Percentiles rank a stretch among this genome's conserved stretches.
Conservation (phyloP, 2,888 invertebrate genomes). For the Spatulosminthurus flaviceps region DNA sequence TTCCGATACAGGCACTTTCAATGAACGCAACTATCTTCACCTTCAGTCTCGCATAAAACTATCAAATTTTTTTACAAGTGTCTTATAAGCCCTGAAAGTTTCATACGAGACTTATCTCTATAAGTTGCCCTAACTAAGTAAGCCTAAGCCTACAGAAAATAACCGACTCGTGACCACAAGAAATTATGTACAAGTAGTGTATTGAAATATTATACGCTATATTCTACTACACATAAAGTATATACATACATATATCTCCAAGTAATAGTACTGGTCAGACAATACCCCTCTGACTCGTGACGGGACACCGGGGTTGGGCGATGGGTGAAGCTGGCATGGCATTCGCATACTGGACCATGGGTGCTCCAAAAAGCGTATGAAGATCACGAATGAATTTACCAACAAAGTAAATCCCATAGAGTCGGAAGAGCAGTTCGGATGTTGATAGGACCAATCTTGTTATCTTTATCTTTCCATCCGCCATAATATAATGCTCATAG, state of each 20-base stretch:
- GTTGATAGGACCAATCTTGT: constrained; percentile 49
- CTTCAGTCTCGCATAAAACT: no score
- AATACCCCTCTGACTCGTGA: constrained; percentile 42
- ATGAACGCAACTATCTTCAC: no score
- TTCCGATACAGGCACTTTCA: no score
- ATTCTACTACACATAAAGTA: no score
- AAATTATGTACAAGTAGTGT: no score
- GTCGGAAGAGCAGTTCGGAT: constrained; percentile 56
- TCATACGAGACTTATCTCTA: no score
- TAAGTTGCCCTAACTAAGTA: no score
- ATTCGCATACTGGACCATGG: constrained; percentile 59
- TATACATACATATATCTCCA: background rate
- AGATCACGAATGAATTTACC: constrained; percentile 61
- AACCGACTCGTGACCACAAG: no score
- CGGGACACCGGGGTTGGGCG: constrained; percentile 43
- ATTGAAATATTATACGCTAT: no score
- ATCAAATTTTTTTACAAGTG: no score
- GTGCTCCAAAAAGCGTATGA: constrained; percentile 57
- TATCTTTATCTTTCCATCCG: constrained; percentile 44
- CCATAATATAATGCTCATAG: constrained; percentile 51
- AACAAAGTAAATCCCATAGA: constrained; percentile 59
- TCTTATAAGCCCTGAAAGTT: no score
- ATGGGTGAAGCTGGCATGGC: constrained; percentile 56
- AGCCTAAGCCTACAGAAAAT: no score
- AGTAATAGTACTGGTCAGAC: constrained; percentile 19